These are phyloP conservation scores for Dendrolimus kikuchii DNA, from an alignment of 1,140 invertebrate species.

Conservation along the genomic window DNA sequence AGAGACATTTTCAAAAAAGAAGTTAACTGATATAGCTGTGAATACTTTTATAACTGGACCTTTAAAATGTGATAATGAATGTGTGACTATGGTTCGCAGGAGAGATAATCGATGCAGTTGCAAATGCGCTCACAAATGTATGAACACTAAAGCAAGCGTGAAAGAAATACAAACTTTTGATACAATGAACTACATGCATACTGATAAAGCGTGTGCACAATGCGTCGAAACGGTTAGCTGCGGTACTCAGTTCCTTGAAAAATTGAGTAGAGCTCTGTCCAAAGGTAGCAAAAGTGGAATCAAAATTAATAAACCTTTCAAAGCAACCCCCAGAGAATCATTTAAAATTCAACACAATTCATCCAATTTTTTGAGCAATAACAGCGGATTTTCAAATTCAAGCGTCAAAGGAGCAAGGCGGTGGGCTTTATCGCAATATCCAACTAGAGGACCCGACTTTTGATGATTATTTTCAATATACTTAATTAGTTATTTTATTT, in stretches of 20 bases:
- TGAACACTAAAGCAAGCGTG: slow-evolving; percentile 14
- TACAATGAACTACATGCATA: slow-evolving; percentile 15
- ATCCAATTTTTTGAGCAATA: not conserved
- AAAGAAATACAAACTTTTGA: slow-evolving; percentile 36
- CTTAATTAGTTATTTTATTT: too few relatives aligned
- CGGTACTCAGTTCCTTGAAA: slow-evolving; percentile 34
- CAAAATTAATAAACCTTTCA: too few relatives aligned
- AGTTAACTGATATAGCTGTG: slow-evolving; percentile 23
- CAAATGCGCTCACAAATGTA: slow-evolving; percentile 23
- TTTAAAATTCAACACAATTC: too few relatives aligned
- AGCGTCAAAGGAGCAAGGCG: slow-evolving; percentile 12
- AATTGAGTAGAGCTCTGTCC: slow-evolving; percentile 1
- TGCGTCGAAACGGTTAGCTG: slow-evolving; percentile 29
- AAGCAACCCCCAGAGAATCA: too few relatives aligned
- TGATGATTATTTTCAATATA: slow-evolving; percentile 11
- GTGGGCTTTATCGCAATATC: slow-evolving; percentile 41
- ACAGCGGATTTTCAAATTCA: not conserved
- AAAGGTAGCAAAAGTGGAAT: too few relatives aligned
- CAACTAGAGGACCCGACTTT: slow-evolving; percentile 47
- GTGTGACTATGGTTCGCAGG: slow-evolving; percentile 34
- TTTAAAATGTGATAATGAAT: slow-evolving; percentile 31
- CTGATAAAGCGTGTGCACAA: slow-evolving; percentile 39
- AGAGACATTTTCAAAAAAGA: slow-evolving; percentile 26
- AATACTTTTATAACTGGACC: slow-evolving; percentile 38
- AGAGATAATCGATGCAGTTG: slow-evolving; percentile 24